A percentile compares a stretch with the other conserved stretches of the same genome.
phyloP scores from a whole-genome alignment of 2,113 vertebrate genomes.

The Ammospiza nelsoni region DNA sequence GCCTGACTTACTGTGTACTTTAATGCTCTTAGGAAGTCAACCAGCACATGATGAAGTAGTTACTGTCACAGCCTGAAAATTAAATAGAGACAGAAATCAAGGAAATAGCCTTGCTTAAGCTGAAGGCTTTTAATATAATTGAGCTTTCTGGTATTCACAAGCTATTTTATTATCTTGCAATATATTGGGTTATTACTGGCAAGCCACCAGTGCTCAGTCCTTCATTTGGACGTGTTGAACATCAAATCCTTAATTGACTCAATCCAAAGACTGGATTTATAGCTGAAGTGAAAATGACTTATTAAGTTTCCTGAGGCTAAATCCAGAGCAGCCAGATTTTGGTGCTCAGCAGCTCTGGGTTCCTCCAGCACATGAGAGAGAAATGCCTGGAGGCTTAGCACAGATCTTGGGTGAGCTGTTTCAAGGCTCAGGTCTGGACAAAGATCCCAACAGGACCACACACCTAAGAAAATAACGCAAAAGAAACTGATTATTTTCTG shows the following conservation, averaged over 20 bases:
- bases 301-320: background rate
- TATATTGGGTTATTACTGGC: background rate
- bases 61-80: background rate
- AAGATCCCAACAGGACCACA: background rate
- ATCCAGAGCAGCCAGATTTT: background rate
- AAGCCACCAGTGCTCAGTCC: background rate
- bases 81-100: background rate
- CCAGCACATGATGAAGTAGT: background rate
- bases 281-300: conserved; percentile 22
- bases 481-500: background rate
- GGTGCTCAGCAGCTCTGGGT: background rate
- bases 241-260: background rate
- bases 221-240: background rate
- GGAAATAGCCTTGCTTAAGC: background rate
- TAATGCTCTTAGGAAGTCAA: background rate
- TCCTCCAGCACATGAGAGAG: background rate
- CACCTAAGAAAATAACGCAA: background rate
- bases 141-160: background rate
- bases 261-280: background rate
- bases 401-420: background rate
- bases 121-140: background rate
- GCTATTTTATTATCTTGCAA: background rate
- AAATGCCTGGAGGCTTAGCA: background rate
- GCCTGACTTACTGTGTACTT: background rate
- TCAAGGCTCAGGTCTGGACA: background rate